A percentile compares a stretch with the other conserved stretches of the same genome.
Evolutionary conservation across 1,140 invertebrate species (phyloP).

Genomic region (Wasmannia auropunctata): DNA sequence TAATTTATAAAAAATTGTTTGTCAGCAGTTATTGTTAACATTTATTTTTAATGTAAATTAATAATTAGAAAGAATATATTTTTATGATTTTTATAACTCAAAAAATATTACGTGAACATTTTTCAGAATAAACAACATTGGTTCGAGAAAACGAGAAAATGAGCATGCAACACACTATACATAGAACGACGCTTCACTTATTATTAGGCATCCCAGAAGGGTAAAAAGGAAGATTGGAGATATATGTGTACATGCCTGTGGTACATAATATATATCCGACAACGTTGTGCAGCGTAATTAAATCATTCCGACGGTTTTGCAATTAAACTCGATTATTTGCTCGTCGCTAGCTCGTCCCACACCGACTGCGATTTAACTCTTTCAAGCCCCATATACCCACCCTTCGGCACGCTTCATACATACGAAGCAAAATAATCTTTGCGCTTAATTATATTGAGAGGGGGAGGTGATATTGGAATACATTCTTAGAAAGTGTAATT

Average conservation of each 20-base stretch:
- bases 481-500: conserved; percentile 72
- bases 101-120: neutral
- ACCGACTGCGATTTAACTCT: conserved; percentile 83
- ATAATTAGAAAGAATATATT: neutral
- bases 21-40: neutral
- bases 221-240: conserved; percentile 33
- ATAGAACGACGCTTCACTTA: conserved; percentile 59
- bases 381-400: conserved; percentile 74
- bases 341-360: conserved; percentile 81
- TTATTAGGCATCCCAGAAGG: conserved; percentile 54
- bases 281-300: conserved; percentile 83
- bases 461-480: conserved; percentile 73
- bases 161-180: neutral
- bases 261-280: conserved; percentile 73
- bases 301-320: conserved; percentile 86
- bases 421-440: conserved; percentile 79
- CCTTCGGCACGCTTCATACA: conserved; percentile 69
- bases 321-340: conserved; percentile 87
- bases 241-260: conserved; percentile 34
- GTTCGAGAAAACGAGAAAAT: conserved; percentile 2
- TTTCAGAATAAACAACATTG: neutral
- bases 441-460: conserved; percentile 76
- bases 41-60: conserved; percentile 14
- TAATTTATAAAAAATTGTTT: neutral
- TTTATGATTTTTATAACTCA: too few relatives aligned